phyloP scores from a whole-genome alignment of 2,113 vertebrate species.

The Psittacula cyanocephala region DNA sequence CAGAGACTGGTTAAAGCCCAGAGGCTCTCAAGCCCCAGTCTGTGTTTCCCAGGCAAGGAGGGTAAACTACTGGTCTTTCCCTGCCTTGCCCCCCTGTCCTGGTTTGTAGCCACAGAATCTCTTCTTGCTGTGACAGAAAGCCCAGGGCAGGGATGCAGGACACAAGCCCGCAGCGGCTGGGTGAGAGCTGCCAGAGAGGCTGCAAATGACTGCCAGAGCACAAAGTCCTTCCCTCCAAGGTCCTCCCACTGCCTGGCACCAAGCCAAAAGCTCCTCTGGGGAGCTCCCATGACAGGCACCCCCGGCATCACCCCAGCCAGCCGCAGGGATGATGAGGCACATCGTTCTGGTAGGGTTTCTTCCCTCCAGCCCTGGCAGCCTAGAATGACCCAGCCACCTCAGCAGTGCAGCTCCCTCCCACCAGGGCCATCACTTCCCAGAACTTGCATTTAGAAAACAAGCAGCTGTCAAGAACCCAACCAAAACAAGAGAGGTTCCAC shows the following conservation, averaged over 20 bases:
- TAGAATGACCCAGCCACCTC: neutral
- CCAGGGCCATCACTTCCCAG: accelerated
- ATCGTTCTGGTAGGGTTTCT: neutral
- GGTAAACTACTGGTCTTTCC: neutral
- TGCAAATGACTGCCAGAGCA: neutral
- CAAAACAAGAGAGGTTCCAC: neutral
- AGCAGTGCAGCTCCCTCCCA: accelerated
- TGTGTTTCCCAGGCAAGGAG: neutral
- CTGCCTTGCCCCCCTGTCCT: neutral
- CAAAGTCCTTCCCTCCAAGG: neutral
- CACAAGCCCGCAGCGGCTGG: neutral
- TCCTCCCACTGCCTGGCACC: neutral
- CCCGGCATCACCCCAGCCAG: neutral
- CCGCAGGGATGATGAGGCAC: accelerated
- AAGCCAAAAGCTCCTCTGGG: neutral
- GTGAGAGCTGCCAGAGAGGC: neutral
- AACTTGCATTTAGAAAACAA: neutral
- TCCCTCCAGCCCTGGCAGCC: neutral
- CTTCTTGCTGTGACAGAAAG: neutral
- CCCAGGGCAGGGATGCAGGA: neutral
- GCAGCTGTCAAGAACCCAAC: neutral
- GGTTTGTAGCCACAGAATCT: neutral
- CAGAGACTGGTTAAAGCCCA: neutral
- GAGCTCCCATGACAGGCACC: neutral
- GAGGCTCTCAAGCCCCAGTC: neutral